A percentile compares a stretch with the other conserved stretches of the same genome.
Evolutionary conservation across 1,140 invertebrate genomes (phyloP).

Genomic region (Diabrotica undecimpunctata): DNA sequence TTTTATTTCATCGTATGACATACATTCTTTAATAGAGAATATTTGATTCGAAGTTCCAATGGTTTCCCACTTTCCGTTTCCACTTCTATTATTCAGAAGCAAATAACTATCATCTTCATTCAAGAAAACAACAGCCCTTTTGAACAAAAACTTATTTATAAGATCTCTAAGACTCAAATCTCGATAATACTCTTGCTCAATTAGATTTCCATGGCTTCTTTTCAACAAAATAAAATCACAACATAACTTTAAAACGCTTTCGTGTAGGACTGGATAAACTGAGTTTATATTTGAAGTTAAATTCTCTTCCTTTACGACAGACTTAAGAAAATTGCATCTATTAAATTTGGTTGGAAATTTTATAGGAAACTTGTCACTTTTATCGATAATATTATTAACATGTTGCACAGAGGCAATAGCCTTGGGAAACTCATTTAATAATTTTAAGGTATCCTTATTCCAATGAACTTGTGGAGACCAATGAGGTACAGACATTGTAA

Average conservation of each 20-base stretch:
- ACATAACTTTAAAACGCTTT: constrained; percentile 46
- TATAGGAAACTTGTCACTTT: constrained; percentile 46
- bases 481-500: not conserved
- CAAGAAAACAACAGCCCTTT: constrained; percentile 46
- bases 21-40: constrained; percentile 49
- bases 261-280: constrained; percentile 49
- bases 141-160: constrained; percentile 47
- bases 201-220: constrained; percentile 16
- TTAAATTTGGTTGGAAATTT: constrained; percentile 46
- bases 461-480: not conserved
- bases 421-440: not conserved
- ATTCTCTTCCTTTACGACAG: constrained; percentile 22
- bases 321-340: constrained; percentile 39
- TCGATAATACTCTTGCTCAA: constrained; percentile 38
- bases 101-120: constrained; percentile 43
- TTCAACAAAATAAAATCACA: constrained; percentile 28
- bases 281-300: constrained; percentile 48
- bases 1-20: constrained; percentile 60
- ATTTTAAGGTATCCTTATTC: not conserved
- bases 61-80: constrained; percentile 50
- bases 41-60: constrained; percentile 47
- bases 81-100: constrained; percentile 47
- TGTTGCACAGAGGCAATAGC: constrained; percentile 14
- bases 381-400: constrained; percentile 42
- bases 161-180: constrained; percentile 46